Percentiles rank a stretch among this genome's conserved stretches.
These are phyloP conservation scores for Drosophila subquinaria DNA, from an alignment of 2,888 invertebrate genomes.

Conservation along the genomic window DNA sequence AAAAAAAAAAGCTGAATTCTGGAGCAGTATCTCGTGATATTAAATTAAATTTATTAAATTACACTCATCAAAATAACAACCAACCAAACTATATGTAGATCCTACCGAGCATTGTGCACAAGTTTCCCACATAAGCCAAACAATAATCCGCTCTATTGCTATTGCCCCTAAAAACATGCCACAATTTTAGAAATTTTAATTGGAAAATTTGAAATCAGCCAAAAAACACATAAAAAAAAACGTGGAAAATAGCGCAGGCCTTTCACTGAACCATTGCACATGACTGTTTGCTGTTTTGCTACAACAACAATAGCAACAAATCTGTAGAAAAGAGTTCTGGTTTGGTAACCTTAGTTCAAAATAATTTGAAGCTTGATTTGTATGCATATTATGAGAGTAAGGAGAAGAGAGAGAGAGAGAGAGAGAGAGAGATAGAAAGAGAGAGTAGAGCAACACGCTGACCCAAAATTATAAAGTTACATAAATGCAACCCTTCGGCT, in stretches of 20 bases:
- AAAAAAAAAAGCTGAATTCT: neutral
- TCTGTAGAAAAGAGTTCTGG: slow-evolving; percentile 2
- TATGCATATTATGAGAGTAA: slow-evolving; percentile 36
- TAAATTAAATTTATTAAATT: neutral
- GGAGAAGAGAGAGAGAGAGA: slow-evolving; percentile 25
- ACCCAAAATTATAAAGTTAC: slow-evolving; percentile 80
- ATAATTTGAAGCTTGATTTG: slow-evolving; percentile 70
- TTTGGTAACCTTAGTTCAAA: slow-evolving; percentile 49
- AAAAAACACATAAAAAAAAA: slow-evolving; percentile 22
- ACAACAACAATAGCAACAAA: slow-evolving; percentile 32
- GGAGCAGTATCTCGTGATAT: neutral
- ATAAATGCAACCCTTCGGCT: slow-evolving; percentile 67
- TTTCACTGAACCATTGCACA: slow-evolving; percentile 44
- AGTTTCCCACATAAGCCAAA: neutral
- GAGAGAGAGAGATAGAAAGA: slow-evolving; percentile 23
- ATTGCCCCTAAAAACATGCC: slow-evolving; percentile 15
- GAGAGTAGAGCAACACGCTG: slow-evolving; percentile 52
- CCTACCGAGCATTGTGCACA: neutral
- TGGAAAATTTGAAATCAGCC: slow-evolving; percentile 37
- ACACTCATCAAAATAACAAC: too few relatives aligned
- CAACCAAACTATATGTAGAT: neutral
- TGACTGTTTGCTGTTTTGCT: slow-evolving; percentile 35
- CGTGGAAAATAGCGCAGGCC: slow-evolving; percentile 28
- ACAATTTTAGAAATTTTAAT: slow-evolving; percentile 48
- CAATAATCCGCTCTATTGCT: neutral